Evolutionary conservation across 2,888 invertebrate genomes (phyloP).

Genomic region (Anarsia innoxiella): DNA sequence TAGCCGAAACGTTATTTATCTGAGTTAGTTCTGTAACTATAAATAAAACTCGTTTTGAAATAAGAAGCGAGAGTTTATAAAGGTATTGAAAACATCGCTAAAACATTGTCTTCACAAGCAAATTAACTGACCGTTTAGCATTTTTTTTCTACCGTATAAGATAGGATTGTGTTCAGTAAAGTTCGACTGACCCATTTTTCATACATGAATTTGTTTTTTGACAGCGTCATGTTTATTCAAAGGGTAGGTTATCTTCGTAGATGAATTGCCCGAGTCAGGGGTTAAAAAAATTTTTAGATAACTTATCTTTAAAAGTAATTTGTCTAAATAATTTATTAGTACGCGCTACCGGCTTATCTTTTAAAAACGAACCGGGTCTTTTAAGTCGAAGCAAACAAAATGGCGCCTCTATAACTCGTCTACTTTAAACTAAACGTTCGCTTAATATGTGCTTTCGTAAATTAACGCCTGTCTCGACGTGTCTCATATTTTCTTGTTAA

Average conservation of each 20-base stretch:
- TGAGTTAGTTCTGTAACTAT: too few species aligned
- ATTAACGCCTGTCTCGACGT: slow-evolving; percentile 19
- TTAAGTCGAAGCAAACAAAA: neutral
- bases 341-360: too few species aligned
- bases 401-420: neutral
- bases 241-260: slow-evolving; percentile 33
- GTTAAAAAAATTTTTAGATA: slow-evolving; percentile 47
- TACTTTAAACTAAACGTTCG: neutral
- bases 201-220: neutral
- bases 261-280: slow-evolving; percentile 34
- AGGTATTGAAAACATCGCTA: too few species aligned
- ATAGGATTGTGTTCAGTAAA: too few species aligned
- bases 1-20: too few species aligned
- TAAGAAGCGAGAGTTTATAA: too few species aligned
- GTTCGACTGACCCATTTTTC: too few species aligned
- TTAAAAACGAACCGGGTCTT: too few species aligned
- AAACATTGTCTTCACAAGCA: too few species aligned
- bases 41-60: too few species aligned
- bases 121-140: too few species aligned
- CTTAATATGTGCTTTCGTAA: slow-evolving; percentile 10
- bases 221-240: slow-evolving; percentile 18
- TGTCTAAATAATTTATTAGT: slow-evolving; percentile 52
- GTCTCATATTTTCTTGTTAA: slow-evolving; percentile 37
- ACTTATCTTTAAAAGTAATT: slow-evolving; percentile 48
- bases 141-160: too few species aligned